phyloP scores from a whole-genome alignment of 2,888 invertebrate species.

The Girardia tigrina region DNA sequence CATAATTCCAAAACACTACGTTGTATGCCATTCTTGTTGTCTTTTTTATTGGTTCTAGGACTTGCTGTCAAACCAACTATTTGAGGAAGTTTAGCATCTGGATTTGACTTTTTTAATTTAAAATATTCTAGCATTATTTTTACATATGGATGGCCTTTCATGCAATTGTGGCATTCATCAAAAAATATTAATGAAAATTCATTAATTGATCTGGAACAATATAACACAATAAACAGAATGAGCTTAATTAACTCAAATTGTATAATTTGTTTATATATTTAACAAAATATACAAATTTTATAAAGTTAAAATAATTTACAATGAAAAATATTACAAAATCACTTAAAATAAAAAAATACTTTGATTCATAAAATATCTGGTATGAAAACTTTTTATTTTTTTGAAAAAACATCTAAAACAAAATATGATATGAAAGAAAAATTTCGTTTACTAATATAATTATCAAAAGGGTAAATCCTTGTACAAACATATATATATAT shows the following conservation, averaged over 20 bases:
- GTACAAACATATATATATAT: no score
- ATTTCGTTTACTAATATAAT: no score
- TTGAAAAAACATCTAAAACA: no score
- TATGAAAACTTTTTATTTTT: no score
- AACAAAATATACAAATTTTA: neutral
- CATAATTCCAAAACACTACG: neutral
- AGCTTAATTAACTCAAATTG: neutral
- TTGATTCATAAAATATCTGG: no score
- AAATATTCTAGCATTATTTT: neutral
- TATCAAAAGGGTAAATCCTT: no score
- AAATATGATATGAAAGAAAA: no score
- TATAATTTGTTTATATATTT: neutral
- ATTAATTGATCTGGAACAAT: neutral
- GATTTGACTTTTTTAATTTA: neutral
- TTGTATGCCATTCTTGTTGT: neutral
- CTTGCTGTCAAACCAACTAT: constrained; percentile 23
- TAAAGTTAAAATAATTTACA: no score
- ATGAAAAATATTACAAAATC: no score
- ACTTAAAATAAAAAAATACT: no score
- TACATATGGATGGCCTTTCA: neutral
- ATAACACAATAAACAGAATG: neutral
- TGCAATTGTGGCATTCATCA: constrained; percentile 15
- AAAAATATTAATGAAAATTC: constrained; percentile 1
- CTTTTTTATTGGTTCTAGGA: constrained; percentile 3
- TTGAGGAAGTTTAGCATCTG: neutral